Base-by-base conservation (phyloP, 1,140 invertebrate species). In the Alviniconcha marisindica region DNA sequence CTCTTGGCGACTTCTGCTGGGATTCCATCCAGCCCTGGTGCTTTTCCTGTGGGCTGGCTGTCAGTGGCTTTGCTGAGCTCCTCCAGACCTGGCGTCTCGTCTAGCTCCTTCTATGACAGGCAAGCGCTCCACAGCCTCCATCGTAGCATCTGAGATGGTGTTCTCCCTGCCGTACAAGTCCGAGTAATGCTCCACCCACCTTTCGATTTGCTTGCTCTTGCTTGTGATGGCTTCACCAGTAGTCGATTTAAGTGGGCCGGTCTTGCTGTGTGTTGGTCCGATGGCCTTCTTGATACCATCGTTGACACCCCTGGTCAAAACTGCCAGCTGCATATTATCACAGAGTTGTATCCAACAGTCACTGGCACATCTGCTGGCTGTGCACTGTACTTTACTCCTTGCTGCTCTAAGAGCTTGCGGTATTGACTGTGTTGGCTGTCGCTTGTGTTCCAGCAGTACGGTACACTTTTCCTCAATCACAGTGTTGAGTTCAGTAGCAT, bases 261-360 rank as follows among this genome's bases (percentile, higher is more conserved):
- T 82, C 73, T 80, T 79, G 77, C 3, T 48, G 24, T 40, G 51
- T n/a, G 54, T n/a, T 15, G 77, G 38, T n/a, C 76, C 42, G 28
- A 79, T 31, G 31, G 83, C 81, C 56, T 56, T 85, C 33, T 85
- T 83, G 18, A 83, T 85, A 21, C 76, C 77, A 14, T 79, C 81
- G 51, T 83, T 73, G 56, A 85, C 78, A 54, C 24, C 81, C 69
- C 81, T 31, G 74, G 33, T 28, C 4, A 12, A 24, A 63, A 24
- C 60, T 5, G 81, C 76, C 28, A 28, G 24, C 71, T 85, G 82
- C 21, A 85, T 85, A 15, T 18, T 40, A 4, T 42, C 15, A 38
- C 76, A 76, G 2, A 85, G 60, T 18, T 85, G 54, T 38, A 63
- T 44, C 84, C 84, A 83, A 76, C 83, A 83, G 42, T 80, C 48